Percentiles rank a stretch among this genome's conserved stretches.
Evolutionary conservation across 2,888 invertebrate genomes (phyloP).

Genomic region (Ophraella communa): DNA sequence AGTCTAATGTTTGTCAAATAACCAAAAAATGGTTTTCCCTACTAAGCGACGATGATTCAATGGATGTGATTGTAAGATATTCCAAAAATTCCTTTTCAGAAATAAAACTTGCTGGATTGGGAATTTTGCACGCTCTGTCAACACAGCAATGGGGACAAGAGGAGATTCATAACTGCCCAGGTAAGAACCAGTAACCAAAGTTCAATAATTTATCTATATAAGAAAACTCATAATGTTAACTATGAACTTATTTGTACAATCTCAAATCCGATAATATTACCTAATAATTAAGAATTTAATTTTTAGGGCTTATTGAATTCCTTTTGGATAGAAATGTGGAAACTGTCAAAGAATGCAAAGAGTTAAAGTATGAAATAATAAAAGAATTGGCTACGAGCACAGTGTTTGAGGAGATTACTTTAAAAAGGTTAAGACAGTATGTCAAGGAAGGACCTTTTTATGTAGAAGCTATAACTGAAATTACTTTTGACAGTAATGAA

Average conservation of each 20-base stretch:
- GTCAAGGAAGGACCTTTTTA: slow-evolving; percentile 81
- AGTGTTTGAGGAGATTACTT: slow-evolving; percentile 67
- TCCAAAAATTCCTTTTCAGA: slow-evolving; percentile 82
- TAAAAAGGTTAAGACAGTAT: slow-evolving; percentile 70
- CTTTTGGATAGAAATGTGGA: slow-evolving; percentile 77
- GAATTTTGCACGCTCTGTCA: slow-evolving; percentile 71
- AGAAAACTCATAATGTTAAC: no score
- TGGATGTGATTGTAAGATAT: slow-evolving; percentile 64
- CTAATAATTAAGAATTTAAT: no score
- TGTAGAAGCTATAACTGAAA: slow-evolving; percentile 72
- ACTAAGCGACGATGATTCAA: slow-evolving; percentile 64
- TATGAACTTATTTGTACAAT: no score
- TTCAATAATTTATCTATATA: no score
- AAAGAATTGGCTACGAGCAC: slow-evolving; percentile 65
- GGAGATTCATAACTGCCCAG: slow-evolving; percentile 73
- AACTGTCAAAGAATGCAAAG: slow-evolving; percentile 73
- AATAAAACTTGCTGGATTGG: slow-evolving; percentile 72
- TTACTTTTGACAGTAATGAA: slow-evolving; percentile 74
- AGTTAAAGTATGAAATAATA: slow-evolving; percentile 77
- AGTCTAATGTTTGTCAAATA: slow-evolving; percentile 60
- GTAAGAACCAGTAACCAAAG: slow-evolving; percentile 54
- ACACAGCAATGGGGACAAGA: slow-evolving; percentile 82
- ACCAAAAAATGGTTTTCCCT: slow-evolving; percentile 69
- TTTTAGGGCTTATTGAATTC: slow-evolving; percentile 76
- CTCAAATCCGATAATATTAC: no score